Evolutionary conservation across 2,797 vertebrate species (phyloP).

Genomic region (Characodon lateralis): DNA sequence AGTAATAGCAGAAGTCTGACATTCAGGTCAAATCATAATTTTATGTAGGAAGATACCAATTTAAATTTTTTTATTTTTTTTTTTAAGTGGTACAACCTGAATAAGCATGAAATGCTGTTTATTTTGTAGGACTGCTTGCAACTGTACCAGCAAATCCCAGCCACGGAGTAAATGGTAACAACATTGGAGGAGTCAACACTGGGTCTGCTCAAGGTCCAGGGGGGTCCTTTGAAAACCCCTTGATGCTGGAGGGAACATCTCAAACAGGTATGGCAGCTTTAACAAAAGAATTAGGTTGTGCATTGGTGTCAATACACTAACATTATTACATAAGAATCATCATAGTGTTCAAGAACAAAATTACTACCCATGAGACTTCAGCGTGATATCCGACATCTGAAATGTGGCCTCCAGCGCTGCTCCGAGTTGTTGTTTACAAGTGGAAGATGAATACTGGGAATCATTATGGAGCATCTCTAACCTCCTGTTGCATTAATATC

Average conservation of each 20-base stretch:
- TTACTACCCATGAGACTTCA: neutral
- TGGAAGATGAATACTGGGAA: neutral
- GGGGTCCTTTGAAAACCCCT: constrained; percentile 72
- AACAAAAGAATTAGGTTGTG: neutral
- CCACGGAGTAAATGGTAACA: constrained; percentile 52
- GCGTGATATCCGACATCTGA: neutral
- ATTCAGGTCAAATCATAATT: neutral
- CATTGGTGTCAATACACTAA: neutral
- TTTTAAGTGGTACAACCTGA: neutral
- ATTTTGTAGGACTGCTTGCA: constrained; percentile 85
- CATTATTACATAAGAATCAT: neutral
- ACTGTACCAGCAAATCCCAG: constrained; percentile 87
- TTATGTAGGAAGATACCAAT: neutral
- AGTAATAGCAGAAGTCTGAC: neutral
- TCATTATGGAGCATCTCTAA: constrained; percentile 1
- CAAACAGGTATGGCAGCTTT: constrained; percentile 62
- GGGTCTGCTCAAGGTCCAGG: constrained; percentile 27
- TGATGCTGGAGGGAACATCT: constrained; percentile 13
- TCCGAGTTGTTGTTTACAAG: constrained; percentile 3
- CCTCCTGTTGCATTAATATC: neutral
- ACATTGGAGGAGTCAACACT: constrained; percentile 77
- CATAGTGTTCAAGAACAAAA: neutral
- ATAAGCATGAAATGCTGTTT: neutral
- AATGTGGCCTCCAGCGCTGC: neutral
- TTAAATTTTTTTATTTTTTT: neutral